Percentiles rank a stretch among this genome's conserved stretches.
phyloP scores from a whole-genome alignment of 2,888 invertebrate species.

The Xylophagus ater region DNA sequence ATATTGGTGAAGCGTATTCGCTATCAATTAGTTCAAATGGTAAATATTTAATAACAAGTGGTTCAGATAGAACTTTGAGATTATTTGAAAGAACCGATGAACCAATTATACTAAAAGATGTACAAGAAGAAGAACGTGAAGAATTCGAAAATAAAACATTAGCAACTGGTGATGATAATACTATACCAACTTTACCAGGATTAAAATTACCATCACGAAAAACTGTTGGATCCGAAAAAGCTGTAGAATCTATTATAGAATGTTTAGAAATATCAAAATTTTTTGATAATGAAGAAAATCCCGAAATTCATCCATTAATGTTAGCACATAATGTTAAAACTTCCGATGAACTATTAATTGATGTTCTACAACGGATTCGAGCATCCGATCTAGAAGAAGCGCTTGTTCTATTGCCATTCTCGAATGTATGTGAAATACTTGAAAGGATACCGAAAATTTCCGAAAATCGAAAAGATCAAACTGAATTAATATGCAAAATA shows the following conservation, averaged over 20 bases:
- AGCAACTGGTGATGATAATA: slow-evolving; percentile 60
- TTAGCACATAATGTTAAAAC: slow-evolving; percentile 61
- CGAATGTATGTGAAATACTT: slow-evolving; percentile 67
- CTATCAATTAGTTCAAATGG: slow-evolving; percentile 74
- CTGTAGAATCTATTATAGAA: slow-evolving; percentile 84
- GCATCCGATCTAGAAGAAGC: slow-evolving; percentile 88
- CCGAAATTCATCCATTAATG: slow-evolving; percentile 66
- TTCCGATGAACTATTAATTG: slow-evolving; percentile 68
- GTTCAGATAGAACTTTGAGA: slow-evolving; percentile 78
- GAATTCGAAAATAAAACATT: slow-evolving; percentile 54
- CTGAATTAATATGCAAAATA: slow-evolving; percentile 66
- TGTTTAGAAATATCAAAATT: slow-evolving; percentile 68
- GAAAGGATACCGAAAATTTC: slow-evolving; percentile 58
- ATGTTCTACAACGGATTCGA: slow-evolving; percentile 65
- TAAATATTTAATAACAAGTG: slow-evolving; percentile 63
- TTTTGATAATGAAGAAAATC: slow-evolving; percentile 30
- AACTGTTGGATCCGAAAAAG: slow-evolving; percentile 38
- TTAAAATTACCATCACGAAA: slow-evolving; percentile 77
- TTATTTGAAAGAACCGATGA: slow-evolving; percentile 79
- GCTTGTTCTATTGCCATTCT: slow-evolving; percentile 73
- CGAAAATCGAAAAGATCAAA: slow-evolving; percentile 50
- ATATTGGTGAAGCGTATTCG: slow-evolving; percentile 67
- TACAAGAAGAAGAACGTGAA: slow-evolving; percentile 75
- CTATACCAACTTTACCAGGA: slow-evolving; percentile 59
- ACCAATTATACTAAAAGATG: slow-evolving; percentile 84